Base-by-base conservation (phyloP, 2,888 invertebrate genomes). In the Leucozona laternaria region DNA sequence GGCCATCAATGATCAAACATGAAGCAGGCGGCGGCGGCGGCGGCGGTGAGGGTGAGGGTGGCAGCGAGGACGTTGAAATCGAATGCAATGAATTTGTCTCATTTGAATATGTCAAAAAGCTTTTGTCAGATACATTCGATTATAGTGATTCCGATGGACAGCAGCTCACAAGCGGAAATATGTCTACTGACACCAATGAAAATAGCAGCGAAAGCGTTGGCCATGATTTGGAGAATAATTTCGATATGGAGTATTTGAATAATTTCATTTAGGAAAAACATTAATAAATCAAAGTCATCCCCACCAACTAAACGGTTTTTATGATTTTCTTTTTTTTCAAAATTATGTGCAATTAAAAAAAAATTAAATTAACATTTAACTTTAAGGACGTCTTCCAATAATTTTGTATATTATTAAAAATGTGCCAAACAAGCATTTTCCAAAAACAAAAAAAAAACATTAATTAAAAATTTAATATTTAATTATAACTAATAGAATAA, bases 81-180 rank as follows among this genome's bases (percentile, higher is more conserved):
- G 80, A 88, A 25, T 68, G 66, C 15, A 89, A 90, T 77, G 93
- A 92, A 88, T 92, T 90, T 88, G 92, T 92, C 71, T 93, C 92
- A 76, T 93, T 92, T 88, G 92, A 93, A 85, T 92, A 92, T 89
- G 93, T 92, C 88, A 92, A 91, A 89, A 93, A 91, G 89, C 90
- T 92, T 88, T 89, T 93, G 25, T 90, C 91, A 58, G 92, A 92
- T 88, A 90, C 90, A 66, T 91, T 91, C 81, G 92, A 91, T 45
- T 89, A 89, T 71, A 88, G 89, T 88, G 89, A 87, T 60, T 79
- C 85, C 60, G 87, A 60, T 71, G 76, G 64, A 40, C 72, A 85
- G 43, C 83, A 70, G 15, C 15, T 68, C 22, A 53, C n/a, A 7
- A 37, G 5, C 15, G 50, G 45, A 11, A 50, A 45, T 66, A n/a